phyloP scores from a whole-genome alignment of 2,797 vertebrate genomes.

The Amblyopsis hoosieri region DNA sequence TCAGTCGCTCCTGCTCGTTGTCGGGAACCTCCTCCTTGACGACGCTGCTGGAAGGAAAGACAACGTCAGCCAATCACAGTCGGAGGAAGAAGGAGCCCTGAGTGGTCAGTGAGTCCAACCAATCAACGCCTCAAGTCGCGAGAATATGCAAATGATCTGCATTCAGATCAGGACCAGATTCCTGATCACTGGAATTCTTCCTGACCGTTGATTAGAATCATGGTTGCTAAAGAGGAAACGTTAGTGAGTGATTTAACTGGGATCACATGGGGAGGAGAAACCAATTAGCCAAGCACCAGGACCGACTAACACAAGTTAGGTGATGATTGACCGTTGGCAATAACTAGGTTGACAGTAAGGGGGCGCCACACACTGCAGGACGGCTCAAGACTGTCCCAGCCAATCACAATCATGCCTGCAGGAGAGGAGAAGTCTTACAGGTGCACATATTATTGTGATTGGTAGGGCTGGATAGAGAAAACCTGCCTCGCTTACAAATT shows the following conservation, averaged over 20 bases:
- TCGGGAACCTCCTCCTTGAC: conserved; percentile 87
- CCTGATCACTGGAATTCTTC: conserved; percentile 14
- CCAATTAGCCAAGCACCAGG: conserved; percentile 4
- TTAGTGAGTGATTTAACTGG: conserved; percentile 33
- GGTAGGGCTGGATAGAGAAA: too few species aligned
- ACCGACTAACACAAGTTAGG: conserved; percentile 1
- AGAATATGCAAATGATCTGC: conserved; percentile 33
- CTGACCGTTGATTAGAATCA: conserved; percentile 16
- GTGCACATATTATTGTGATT: too few species aligned
- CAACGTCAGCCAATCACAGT: neutral
- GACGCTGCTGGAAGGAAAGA: conserved; percentile 69
- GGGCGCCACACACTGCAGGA: too few species aligned
- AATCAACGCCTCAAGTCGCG: neutral
- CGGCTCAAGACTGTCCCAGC: too few species aligned
- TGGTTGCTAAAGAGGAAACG: neutral
- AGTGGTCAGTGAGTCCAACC: neutral
- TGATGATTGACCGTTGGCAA: neutral
- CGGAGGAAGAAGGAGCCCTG: neutral
- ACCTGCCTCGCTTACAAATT: too few species aligned
- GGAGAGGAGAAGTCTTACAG: too few species aligned
- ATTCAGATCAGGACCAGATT: conserved; percentile 28
- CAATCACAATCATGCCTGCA: too few species aligned
- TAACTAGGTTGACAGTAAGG: too few species aligned
- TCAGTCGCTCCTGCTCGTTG: conserved; percentile 86
- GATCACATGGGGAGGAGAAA: neutral